Evolutionary conservation across 2,888 invertebrate genomes (phyloP), one percentile per base, ranked within the genome.

Genomic region (Polyploca ridens): DNA sequence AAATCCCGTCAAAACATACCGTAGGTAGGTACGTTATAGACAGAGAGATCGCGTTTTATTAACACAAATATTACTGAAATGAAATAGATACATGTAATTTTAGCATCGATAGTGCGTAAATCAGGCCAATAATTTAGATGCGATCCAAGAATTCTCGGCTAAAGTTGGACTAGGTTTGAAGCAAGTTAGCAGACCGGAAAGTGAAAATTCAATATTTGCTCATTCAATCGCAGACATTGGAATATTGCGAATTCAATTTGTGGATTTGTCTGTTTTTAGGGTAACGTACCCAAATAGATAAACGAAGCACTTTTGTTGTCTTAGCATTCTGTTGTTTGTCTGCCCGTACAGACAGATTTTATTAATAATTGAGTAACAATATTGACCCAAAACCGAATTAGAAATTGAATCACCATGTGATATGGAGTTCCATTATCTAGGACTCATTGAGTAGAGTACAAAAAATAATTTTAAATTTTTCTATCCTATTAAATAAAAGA

Each of bases 141-240:
- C 6, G 16, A 19, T 58, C 14, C 35, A 41, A 38, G 46, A 46
- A 46, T 27, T 61, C n/a, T 61, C 61, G 1, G 35, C n/a, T 33
- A 11, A 35, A 16, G 38, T n/a, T 38, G 5, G 59, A 11, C 59
- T 58, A 63, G 62, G 27, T 49, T 59, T 67, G n/a, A 64, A 62
- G 49, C 10, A 33, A 69, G 16, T 65, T 66, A 54, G 33, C 65
- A 68, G 66, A 71, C 65, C 66, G 67, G 69, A 65, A 63, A 67
- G 63, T 64, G 66, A 62, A 61, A 66, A 66, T 62, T 63, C 63
- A 63, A 66, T 64, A 67, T 62, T 62, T 59, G 35, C 66, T 64
- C 49, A 65, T 66, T 68, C 62, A 65, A 67, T 61, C 62, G 64
- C 57, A 58, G 57, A 63, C 41, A 16, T 16, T 11, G n/a, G 38